Percentiles rank a stretch among this genome's conserved stretches.
Evolutionary conservation across 2,888 invertebrate species (phyloP).

Genomic region (Scotopteryx bipunctaria): DNA sequence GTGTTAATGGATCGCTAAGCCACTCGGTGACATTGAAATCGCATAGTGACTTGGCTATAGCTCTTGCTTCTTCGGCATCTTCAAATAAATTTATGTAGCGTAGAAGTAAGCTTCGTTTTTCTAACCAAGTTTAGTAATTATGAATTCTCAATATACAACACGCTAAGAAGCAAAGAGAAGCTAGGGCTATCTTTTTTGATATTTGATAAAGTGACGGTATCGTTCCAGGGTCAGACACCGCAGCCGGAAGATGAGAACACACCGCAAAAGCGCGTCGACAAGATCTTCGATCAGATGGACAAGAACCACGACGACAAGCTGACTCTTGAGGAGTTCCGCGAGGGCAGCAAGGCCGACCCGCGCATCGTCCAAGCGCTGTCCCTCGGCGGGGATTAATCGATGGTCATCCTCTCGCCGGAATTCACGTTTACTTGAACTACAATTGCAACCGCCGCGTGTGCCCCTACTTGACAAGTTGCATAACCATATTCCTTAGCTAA

Average conservation of each 20-base stretch:
- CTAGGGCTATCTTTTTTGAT: no score
- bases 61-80: no score
- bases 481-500: no score
- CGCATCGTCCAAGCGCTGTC: constrained; percentile 98
- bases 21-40: no score
- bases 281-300: constrained; percentile 99
- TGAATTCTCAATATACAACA: no score
- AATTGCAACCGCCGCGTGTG: constrained; percentile 49
- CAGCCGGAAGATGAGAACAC: constrained; percentile 95
- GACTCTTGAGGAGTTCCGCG: constrained; percentile 97
- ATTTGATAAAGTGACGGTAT: no score
- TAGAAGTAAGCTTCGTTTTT: no score
- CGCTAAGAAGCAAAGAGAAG: no score
- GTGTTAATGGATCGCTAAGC: no score
- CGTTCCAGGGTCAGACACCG: constrained; percentile 92
- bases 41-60: no score
- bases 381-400: constrained; percentile 89
- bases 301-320: constrained; percentile 98
- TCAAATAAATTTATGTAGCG: no score
- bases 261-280: constrained; percentile 97
- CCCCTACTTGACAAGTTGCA: not conserved
- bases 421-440: constrained; percentile 70
- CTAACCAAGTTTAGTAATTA: no score
- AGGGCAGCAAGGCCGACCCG: constrained; percentile 99
- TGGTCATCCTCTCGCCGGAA: constrained; percentile 79